A percentile compares a stretch with the other conserved stretches of the same genome.
Conservation (phyloP, 2,888 invertebrate genomes). For the Heteropelma amictum region DNA sequence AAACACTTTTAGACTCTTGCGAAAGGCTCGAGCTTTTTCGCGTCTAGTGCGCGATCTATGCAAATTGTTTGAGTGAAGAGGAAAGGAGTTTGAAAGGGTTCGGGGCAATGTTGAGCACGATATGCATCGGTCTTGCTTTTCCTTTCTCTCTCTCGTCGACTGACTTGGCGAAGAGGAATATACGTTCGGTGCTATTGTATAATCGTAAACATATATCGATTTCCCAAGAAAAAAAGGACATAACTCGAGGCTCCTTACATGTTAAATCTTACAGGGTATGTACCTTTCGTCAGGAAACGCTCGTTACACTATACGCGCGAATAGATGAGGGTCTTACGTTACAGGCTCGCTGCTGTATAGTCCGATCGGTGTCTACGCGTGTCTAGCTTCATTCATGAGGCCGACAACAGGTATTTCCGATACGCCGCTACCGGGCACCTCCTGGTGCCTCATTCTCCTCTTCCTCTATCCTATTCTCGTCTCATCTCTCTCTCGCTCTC, state of each 20-base stretch:
- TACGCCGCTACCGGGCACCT: constrained; percentile 53
- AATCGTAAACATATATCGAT: not conserved
- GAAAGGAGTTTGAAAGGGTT: constrained; percentile 14
- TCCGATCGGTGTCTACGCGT: constrained; percentile 21
- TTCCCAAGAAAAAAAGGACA: not conserved
- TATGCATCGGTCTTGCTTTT: constrained; percentile 15
- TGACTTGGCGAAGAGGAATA: constrained; percentile 20
- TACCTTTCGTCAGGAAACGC: not conserved
- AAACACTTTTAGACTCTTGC: constrained; percentile 51
- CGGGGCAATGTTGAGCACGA: constrained; percentile 41
- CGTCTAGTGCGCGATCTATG: constrained; percentile 57
- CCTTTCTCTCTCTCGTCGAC: not conserved
- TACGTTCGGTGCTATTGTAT: not conserved
- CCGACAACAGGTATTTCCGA: constrained; percentile 71
- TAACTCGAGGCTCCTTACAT: not conserved
- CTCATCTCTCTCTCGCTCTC: constrained; percentile 27
- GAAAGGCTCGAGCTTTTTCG: constrained; percentile 49
- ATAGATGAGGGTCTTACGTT: constrained; percentile 23
- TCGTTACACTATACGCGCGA: not conserved
- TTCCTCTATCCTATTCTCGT: constrained; percentile 15
- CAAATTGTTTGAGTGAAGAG: constrained; percentile 51
- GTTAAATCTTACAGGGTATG: not conserved
- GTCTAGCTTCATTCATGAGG: constrained; percentile 62
- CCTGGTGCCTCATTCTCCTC: constrained; percentile 44
- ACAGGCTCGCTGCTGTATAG: constrained; percentile 14